Base-by-base conservation (phyloP, 2,888 invertebrate species). In the Drosophila borealis region DNA sequence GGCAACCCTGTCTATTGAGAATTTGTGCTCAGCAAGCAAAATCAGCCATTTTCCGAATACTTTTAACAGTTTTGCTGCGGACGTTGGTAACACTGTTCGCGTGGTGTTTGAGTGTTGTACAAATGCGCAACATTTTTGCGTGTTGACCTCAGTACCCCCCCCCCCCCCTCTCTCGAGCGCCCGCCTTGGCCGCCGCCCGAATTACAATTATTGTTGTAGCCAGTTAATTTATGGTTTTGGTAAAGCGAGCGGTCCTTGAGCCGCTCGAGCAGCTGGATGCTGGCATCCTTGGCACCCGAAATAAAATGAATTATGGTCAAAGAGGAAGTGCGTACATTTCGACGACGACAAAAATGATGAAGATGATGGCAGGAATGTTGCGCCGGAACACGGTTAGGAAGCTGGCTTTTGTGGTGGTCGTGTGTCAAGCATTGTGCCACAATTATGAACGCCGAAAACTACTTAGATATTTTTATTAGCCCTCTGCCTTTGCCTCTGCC, bases 401-500 rank as follows among this genome's bases (percentile, higher is more conserved):
- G 63, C 79, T 80, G 71, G 66, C 81, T 83, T 83, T 87, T 84
- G 81, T 89, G 83, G 81, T 81, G 84, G 91, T 86, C 91, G 91
- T 90, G 91, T 91, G 91, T 85, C 90, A 84, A 86, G 81, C 91
- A 86, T 80, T 88, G 86, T 80, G 89, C 84, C 82, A 74, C 89
- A 90, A 90, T 90, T 91, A 90, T 91, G 74, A 82, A 91, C 89
- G 90, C 90, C 76, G 76, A 80, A 74, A 79, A 78, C 84, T 85
- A 85, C 86, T 87, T 88, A 80, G 83, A 87, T 85, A 80, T 83
- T 81, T 85, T 87, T 85, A 86, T 87, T 87, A 85, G 76, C 71
- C 56, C 39, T 71, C 49, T 54, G 42, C 42, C 44, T 65, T 39
- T 42, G 42, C 41, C 41, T 67, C 21, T 36, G n/a, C 8, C 45